A percentile compares a stretch with the other conserved stretches of the same genome.
These are phyloP conservation scores for Petrolisthes cinctipes DNA, from an alignment of 2,888 invertebrate genomes.

Conservation along the genomic window DNA sequence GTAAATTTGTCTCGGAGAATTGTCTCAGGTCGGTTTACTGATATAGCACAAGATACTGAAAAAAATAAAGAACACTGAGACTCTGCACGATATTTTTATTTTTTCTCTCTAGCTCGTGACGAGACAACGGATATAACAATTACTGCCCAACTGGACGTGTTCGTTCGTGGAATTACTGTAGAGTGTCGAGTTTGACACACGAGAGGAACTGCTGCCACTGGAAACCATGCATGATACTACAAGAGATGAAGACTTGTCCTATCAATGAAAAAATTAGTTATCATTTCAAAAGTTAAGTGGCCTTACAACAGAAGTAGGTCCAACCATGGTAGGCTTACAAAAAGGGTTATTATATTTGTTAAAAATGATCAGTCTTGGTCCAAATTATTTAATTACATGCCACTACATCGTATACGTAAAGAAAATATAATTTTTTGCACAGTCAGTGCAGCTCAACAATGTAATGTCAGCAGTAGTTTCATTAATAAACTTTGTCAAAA, in stretches of 20 bases:
- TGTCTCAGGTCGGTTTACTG: neutral
- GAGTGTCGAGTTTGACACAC: neutral
- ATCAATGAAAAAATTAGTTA: too few species aligned
- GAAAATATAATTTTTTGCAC: neutral
- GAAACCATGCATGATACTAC: neutral
- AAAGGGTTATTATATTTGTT: conserved; percentile 1
- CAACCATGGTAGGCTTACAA: conserved; percentile 6
- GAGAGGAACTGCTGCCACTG: neutral
- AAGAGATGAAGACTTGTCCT: too few species aligned
- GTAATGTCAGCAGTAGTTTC: conserved; percentile 19
- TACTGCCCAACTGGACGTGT: too few species aligned
- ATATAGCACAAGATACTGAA: neutral
- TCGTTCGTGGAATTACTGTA: neutral
- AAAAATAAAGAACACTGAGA: neutral
- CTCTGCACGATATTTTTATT: too few species aligned
- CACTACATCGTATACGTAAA: neutral
- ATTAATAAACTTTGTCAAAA: conserved; percentile 22
- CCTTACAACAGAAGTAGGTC: conserved; percentile 11
- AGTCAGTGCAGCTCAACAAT: conserved; percentile 2
- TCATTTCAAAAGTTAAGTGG: too few species aligned
- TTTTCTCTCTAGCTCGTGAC: too few species aligned
- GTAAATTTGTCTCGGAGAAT: neutral
- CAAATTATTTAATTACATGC: neutral
- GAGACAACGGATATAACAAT: too few species aligned
- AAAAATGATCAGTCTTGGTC: conserved; percentile 14